Evolutionary conservation across 2,888 invertebrate genomes (phyloP), one percentile per base, ranked within the genome.

Genomic region (Prosopocoilus inquinatus): DNA sequence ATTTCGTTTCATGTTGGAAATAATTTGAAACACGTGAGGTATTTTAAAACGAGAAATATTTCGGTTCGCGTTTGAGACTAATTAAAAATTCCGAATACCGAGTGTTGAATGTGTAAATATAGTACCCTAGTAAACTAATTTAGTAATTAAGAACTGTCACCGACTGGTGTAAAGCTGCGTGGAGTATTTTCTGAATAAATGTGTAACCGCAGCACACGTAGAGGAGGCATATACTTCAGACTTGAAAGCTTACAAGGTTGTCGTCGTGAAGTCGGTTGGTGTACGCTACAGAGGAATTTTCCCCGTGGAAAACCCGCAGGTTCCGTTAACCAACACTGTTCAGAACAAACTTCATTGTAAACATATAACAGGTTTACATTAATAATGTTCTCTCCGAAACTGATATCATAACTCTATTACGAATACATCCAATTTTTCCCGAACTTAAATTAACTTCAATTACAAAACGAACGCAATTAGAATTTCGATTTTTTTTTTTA

Each of bases 291-390:
- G 33, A 32, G 47, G 59, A 53, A 47, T 57, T 55, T 54, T 55
- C 54, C 57, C 55, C 47, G 41, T 35, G 57, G 57, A 55, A 53
- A 61, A 56, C 58, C 55, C 52, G 53, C 53, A 56, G 58, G 60
- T 56, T 59, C 51, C 57, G 61, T 53, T 57, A 59, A 57, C 61
- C 57, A 59, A 58, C 59, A 59, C 55, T 61, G 57, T 61, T 59
- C 53, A 48, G 52, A 47, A 55, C 49, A 53, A 64, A 65, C 61
- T 65, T 63, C 61, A 60, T 61, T 61, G 64, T 62, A 65, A 65
- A 65, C 65, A 64, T 58, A 55, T 54, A 59, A 53, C 49, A 56
- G 50, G 56, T 46, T 48, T 62, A 56, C 57, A 64, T 64, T 64
- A 64, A 62, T 64, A 64, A 63, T 57, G 47, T 39, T 52, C 59